A percentile compares a stretch with the other conserved stretches of the same genome.
Conservation (phyloP, 2,888 invertebrate species). For the Cryptus viduatorius region DNA sequence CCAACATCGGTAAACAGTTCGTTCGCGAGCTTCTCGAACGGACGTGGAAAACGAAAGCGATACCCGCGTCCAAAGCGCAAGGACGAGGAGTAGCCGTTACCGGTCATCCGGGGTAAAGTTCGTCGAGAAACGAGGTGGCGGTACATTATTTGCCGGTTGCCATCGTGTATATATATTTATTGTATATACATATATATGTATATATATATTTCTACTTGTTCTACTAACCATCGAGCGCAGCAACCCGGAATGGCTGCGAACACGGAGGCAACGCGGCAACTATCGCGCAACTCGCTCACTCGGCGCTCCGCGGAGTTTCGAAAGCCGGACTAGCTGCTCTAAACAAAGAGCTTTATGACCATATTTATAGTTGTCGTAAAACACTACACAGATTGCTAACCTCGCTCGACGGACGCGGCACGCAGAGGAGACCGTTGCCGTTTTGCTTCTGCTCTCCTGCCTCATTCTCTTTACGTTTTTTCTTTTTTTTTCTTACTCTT, state of each 20-base stretch:
- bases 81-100: background rate
- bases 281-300: slow-evolving; percentile 54
- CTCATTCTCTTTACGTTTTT: slow-evolving; percentile 47
- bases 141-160: background rate
- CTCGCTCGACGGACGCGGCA: slow-evolving; percentile 74
- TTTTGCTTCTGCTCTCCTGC: slow-evolving; percentile 62
- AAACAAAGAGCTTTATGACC: slow-evolving; percentile 83
- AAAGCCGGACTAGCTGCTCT: slow-evolving; percentile 82
- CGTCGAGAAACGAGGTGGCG: slow-evolving; percentile 7
- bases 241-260: slow-evolving; percentile 30
- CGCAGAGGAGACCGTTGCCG: slow-evolving; percentile 62
- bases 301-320: slow-evolving; percentile 72
- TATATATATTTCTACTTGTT: background rate
- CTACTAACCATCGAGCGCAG: slow-evolving; percentile 20
- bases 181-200: background rate
- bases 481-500: slow-evolving; percentile 40
- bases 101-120: slow-evolving; percentile 5
- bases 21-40: slow-evolving; percentile 1
- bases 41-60: slow-evolving; percentile 14
- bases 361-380: slow-evolving; percentile 85
- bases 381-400: slow-evolving; percentile 83
- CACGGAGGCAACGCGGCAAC: background rate
- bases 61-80: background rate
- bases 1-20: background rate
- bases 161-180: background rate